Evolutionary conservation across 2,797 vertebrate species (phyloP).

Genomic region (Anisognathus igniventris): DNA sequence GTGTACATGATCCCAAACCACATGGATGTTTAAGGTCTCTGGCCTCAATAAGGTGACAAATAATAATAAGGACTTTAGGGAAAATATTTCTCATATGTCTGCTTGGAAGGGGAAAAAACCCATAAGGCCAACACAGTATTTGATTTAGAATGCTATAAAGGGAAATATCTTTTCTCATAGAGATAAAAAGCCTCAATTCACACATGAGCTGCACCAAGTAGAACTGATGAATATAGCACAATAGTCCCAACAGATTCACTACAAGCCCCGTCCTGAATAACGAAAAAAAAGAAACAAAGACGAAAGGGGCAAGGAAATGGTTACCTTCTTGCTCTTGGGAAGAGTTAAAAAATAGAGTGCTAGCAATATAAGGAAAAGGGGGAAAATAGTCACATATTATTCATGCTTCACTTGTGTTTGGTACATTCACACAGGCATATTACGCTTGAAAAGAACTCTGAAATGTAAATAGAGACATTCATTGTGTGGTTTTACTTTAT

Average conservation of each 20-base stretch:
- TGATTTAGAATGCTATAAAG: background rate
- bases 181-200: background rate
- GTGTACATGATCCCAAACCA: background rate
- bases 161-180: constrained; percentile 7
- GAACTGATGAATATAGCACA: constrained; percentile 25
- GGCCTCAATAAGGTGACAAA: background rate
- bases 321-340: constrained; percentile 24
- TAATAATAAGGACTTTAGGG: background rate
- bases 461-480: constrained; percentile 25
- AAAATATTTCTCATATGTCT: background rate
- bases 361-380: background rate
- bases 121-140: background rate
- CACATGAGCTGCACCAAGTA: background rate
- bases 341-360: constrained; percentile 18
- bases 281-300: constrained; percentile 4
- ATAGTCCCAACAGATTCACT: constrained; percentile 25
- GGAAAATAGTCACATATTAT: constrained; percentile 9
- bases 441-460: constrained; percentile 27
- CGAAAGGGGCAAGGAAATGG: background rate
- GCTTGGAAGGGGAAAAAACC: background rate
- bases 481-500: constrained; percentile 12
- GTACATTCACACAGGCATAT: constrained; percentile 1
- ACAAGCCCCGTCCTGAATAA: background rate
- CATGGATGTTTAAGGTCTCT: background rate
- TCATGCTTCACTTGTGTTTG: constrained; percentile 5